Evolutionary conservation across 2,888 invertebrate genomes (phyloP).

Genomic region (Molorchus minor): DNA sequence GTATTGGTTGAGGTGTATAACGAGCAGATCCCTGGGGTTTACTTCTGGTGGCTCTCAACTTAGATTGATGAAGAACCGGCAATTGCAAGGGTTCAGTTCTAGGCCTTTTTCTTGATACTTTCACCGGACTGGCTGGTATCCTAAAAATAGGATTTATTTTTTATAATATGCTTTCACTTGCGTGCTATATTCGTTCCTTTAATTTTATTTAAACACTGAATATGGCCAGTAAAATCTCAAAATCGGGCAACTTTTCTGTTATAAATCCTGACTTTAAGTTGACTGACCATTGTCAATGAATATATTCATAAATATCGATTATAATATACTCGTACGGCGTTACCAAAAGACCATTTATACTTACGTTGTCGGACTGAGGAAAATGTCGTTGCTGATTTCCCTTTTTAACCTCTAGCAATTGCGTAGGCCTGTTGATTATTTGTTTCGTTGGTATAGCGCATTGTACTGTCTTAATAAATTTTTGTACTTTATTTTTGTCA

Average conservation of each 20-base stretch:
- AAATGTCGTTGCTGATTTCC: conserved; percentile 78
- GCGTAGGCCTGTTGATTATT: conserved; percentile 54
- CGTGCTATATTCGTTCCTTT: too few relatives aligned
- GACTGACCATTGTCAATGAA: too few relatives aligned
- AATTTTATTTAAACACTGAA: too few relatives aligned
- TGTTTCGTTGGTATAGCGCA: conserved; percentile 55
- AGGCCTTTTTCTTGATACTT: conserved; percentile 72
- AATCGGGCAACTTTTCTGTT: too few relatives aligned
- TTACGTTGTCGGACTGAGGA: conserved; percentile 75
- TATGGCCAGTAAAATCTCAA: too few relatives aligned
- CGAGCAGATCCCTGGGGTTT: conserved; percentile 66
- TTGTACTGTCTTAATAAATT: conserved; percentile 54
- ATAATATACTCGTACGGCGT: too few relatives aligned
- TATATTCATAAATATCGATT: too few relatives aligned
- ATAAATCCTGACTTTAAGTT: too few relatives aligned
- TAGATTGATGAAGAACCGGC: conserved; percentile 63
- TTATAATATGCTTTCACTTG: too few relatives aligned
- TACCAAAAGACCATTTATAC: conserved; percentile 38
- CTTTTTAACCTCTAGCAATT: conserved; percentile 65
- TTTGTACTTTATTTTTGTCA: conserved; percentile 52
- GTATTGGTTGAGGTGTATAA: conserved; percentile 94
- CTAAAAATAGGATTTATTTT: too few relatives aligned
- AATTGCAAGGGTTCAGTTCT: conserved; percentile 70
- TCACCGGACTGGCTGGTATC: conserved; percentile 73
- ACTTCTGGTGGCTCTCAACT: conserved; percentile 64